phyloP scores from a whole-genome alignment of 1,140 invertebrate species.

The Drosophila elegans region DNA sequence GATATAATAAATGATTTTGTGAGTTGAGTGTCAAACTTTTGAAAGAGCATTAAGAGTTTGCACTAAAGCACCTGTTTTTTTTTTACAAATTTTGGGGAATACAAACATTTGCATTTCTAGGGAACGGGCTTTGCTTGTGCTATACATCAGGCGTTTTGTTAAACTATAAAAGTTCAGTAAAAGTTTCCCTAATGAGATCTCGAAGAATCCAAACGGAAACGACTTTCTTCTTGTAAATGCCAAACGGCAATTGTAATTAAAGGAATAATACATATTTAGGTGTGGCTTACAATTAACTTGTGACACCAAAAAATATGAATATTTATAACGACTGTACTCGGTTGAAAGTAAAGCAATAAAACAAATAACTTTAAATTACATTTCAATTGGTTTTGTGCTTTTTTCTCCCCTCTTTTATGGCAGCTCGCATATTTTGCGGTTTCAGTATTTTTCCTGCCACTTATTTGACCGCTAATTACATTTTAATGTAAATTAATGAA shows the following conservation, averaged over 20 bases:
- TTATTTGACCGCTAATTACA: constrained; percentile 76
- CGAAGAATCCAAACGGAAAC: neutral
- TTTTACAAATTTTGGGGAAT: neutral
- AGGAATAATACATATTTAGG: neutral
- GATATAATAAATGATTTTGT: too few species aligned
- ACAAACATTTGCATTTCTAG: constrained; percentile 2
- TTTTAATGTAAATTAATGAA: constrained; percentile 82
- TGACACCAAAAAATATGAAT: neutral
- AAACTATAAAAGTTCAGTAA: constrained; percentile 14
- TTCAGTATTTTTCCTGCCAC: constrained; percentile 57
- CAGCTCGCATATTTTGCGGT: constrained; percentile 59
- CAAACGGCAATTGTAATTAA: constrained; percentile 10
- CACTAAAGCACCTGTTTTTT: too few species aligned
- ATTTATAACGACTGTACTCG: neutral
- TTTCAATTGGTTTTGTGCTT: constrained; percentile 49
- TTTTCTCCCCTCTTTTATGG: constrained; percentile 19
- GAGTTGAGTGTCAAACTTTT: neutral
- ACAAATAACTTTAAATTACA: constrained; percentile 58
- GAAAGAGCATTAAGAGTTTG: constrained; percentile 2
- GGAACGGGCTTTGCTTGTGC: constrained; percentile 6
- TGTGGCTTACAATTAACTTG: neutral
- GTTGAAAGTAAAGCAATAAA: constrained; percentile 25
- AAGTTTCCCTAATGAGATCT: constrained; percentile 31
- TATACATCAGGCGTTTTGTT: constrained; percentile 4
- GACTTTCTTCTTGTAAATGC: neutral